phyloP scores from a whole-genome alignment of 2,113 vertebrate genomes.

The Collichthys lucidus region DNA sequence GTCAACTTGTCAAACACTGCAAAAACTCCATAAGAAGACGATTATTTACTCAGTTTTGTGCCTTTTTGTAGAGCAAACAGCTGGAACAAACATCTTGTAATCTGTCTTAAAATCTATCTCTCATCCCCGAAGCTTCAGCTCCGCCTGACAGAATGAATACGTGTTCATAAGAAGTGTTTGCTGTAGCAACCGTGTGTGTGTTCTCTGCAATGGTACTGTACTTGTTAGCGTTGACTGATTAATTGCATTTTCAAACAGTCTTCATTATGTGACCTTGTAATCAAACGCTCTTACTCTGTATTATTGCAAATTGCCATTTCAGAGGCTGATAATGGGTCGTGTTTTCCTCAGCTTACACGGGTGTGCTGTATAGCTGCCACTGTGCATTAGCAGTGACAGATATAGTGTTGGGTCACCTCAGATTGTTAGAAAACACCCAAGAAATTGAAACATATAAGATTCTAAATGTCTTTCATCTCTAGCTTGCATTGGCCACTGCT shows the following conservation, averaged over 20 bases:
- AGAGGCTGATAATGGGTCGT: neutral
- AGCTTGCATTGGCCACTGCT: slow-evolving; percentile 27
- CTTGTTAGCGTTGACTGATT: slow-evolving; percentile 42
- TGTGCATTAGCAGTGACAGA: slow-evolving; percentile 14
- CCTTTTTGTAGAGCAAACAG: slow-evolving; percentile 44
- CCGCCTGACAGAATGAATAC: slow-evolving; percentile 20
- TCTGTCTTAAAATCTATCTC: slow-evolving; percentile 46
- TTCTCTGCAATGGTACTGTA: neutral
- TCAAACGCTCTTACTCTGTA: neutral
- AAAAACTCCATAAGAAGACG: slow-evolving; percentile 22
- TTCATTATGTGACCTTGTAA: slow-evolving; percentile 25
- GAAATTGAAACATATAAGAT: slow-evolving; percentile 6
- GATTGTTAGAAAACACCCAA: slow-evolving; percentile 34
- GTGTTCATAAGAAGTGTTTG: slow-evolving; percentile 18
- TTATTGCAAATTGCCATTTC: neutral
- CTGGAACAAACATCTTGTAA: slow-evolving; percentile 59
- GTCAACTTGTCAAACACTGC: slow-evolving; percentile 25
- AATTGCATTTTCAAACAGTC: slow-evolving; percentile 29
- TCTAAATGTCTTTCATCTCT: slow-evolving; percentile 20
- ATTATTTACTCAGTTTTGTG: slow-evolving; percentile 13
- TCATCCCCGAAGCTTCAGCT: slow-evolving; percentile 22
- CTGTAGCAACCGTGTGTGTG: slow-evolving; percentile 16
- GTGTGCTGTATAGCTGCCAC: neutral
- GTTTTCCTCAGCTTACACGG: slow-evolving; percentile 5
- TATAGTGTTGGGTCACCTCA: slow-evolving; percentile 2